Evolutionary conservation across 2,888 invertebrate genomes (phyloP), one percentile per base, ranked within the genome.

Genomic region (Tridacna gigas): DNA sequence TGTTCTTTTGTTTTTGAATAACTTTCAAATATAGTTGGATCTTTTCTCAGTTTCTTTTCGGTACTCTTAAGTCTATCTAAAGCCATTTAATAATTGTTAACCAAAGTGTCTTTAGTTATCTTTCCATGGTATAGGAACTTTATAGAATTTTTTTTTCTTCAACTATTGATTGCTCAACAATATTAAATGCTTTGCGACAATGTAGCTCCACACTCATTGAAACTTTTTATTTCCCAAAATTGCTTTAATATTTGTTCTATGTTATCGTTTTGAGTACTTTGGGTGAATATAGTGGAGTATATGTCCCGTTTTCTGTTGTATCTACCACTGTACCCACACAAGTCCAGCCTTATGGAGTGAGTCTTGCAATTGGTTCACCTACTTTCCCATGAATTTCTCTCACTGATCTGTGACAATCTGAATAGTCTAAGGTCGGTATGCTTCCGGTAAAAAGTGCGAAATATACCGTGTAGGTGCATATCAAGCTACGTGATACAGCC

Each of bases 71-170:
- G n/a, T 13, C 69, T 69, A 15, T 69, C 25, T 5, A 37, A 26
- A 5, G 37, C 37, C 37, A 37, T 37, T 69, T 18, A 3, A 25
- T 69, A 37, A 37, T 69, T 69, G n/a, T 28, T 69, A 5, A 1
- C 3, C 37, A 69, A 15, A 25, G 3, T 45, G 11, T 26, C 37
- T 13, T 26, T 18, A 15, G n/a, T 26, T 69, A 13, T 65, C 65
- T 69, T 69, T 69, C 69, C 67, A 67, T 67, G 67, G 67, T 11
- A 67, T 37, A 5, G 67, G 9, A 26, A 67, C 28, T 28, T 26
- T 28, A 37, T 67, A 67, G 22, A 26, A 28, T n/a, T 18, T 28
- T 11, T 13, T 69, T 37, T 45, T 45, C 25, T 26, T 37, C 15
- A 22, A 22, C 37, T 37, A 69, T 26, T 45, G 37, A 26, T 22